A percentile compares a stretch with the other conserved stretches of the same genome.
Evolutionary conservation across 1,140 invertebrate species (phyloP).

Genomic region (Drosophila jambulina): DNA sequence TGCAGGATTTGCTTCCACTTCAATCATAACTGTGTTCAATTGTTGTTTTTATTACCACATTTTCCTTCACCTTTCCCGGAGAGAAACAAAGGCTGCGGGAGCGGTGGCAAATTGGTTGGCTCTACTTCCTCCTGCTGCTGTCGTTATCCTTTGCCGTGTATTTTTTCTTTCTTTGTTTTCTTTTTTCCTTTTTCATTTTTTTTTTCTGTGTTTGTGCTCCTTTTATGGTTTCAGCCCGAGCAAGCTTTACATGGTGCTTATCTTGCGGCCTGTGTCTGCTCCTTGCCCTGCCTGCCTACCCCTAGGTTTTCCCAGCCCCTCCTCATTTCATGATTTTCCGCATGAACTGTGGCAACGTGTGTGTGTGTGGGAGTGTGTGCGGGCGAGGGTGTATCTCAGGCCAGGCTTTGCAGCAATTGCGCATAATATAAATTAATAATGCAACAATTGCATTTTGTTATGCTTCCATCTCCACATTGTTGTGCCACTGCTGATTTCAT

Average conservation of each 20-base stretch:
- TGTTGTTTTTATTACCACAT: conserved; percentile 82
- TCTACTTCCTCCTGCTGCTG: conserved; percentile 19
- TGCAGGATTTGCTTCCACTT: conserved; percentile 70
- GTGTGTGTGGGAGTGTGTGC: conserved; percentile 5
- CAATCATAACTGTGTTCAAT: conserved; percentile 83
- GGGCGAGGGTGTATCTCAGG: conserved; percentile 9
- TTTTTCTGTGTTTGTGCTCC: conserved; percentile 27
- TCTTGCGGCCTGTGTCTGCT: conserved; percentile 48
- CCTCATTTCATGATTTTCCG: conserved; percentile 62
- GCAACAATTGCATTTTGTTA: conserved; percentile 81
- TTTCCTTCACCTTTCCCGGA: conserved; percentile 71
- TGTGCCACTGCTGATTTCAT: conserved; percentile 72
- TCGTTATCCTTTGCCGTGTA: conserved; percentile 42
- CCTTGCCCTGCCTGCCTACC: conserved; percentile 13
- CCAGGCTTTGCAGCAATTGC: conserved; percentile 66
- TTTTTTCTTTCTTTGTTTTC: conserved; percentile 12
- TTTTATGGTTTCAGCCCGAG: conserved; percentile 58
- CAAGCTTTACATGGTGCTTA: conserved; percentile 72
- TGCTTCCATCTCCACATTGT: conserved; percentile 54
- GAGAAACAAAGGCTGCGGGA: conserved; percentile 35
- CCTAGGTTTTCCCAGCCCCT: conserved; percentile 18
- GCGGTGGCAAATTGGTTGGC: conserved; percentile 69
- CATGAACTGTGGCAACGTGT: conserved; percentile 53
- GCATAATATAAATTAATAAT: conserved; percentile 84
- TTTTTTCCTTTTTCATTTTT: conserved; percentile 12